Evolutionary conservation across 2,113 vertebrate genomes (phyloP), one percentile per base, ranked within the genome.

Genomic region (Zapus hudsonius): DNA sequence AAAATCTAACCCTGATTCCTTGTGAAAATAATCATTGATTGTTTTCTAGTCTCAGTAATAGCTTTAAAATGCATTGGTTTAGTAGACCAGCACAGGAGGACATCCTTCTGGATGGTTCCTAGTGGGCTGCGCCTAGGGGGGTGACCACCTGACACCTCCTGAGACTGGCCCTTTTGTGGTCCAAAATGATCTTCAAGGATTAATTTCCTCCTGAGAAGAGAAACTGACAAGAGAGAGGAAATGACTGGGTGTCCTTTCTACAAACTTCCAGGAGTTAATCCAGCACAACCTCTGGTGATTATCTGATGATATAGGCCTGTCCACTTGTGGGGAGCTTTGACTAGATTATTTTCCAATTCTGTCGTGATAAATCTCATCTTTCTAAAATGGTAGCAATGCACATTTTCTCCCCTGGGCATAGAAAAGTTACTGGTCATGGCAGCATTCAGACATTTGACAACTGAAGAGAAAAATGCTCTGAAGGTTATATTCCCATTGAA

Each of bases 181-280:
- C 19, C 67, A 79, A 42, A 92, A 81, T 89, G 69, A 55, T 80
- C 31, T 81, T 38, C 36, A 85, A 74, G 88, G 44, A 47, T 61
- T 61, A 89, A 67, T 84, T 84, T 88, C 16, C 55, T 69, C 36
- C 36, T 16, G 29, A 76, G 9, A 1, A 6, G 23, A 59, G 38
- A 63, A 70, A 38, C 7, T 81, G 20, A 76, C 61, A 73, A 63
- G 20, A 93, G 88, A 82, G 23, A 7, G 17, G 8, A 87, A 91
- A 84, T 83, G 20, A n/a, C 20, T 47, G 1, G 33, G 0, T 67
- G 9, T 83, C 12, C 6, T 95, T 84, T 70, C 40, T 20, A 5
- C n/a, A 16, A 87, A 85, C 67, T 52, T 5, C 23, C 47, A 2
- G 8, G 20, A n/a, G 31, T 52, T 29, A 55, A 7, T 42, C 31